These are phyloP conservation scores for Hydropsyche betteni DNA, from an alignment of 2,888 invertebrate genomes.

Conservation along the genomic window DNA sequence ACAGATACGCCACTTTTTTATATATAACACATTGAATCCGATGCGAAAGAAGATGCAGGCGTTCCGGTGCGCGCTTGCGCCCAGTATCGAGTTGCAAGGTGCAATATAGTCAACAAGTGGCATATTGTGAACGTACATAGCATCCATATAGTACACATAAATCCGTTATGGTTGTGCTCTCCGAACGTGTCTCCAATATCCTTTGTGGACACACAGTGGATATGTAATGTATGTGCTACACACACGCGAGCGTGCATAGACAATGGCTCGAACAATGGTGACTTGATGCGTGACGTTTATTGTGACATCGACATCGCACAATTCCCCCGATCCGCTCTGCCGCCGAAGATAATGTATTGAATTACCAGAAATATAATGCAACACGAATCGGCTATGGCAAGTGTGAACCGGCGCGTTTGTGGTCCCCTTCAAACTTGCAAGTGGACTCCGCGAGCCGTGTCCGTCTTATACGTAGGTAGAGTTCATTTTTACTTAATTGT, in stretches of 20 bases:
- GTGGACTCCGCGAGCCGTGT: no score
- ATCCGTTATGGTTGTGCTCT: slow-evolving; percentile 40
- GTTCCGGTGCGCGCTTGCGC: background rate
- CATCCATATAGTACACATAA: no score
- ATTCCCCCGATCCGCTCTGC: slow-evolving; percentile 38
- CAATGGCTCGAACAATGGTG: slow-evolving; percentile 37
- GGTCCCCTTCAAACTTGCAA: no score
- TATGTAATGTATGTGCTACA: no score
- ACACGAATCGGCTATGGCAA: background rate
- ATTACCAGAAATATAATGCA: slow-evolving; percentile 37
- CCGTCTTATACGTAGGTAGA: no score
- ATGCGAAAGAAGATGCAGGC: background rate
- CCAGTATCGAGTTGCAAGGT: slow-evolving; percentile 36
- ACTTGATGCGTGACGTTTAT: slow-evolving; percentile 41
- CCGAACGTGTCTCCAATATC: slow-evolving; percentile 39
- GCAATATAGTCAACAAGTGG: slow-evolving; percentile 39
- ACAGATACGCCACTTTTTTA: background rate
- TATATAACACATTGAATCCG: background rate
- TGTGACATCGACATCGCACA: slow-evolving; percentile 38
- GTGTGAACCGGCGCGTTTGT: no score
- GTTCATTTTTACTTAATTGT: no score
- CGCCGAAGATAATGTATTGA: slow-evolving; percentile 27
- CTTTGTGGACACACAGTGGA: slow-evolving; percentile 20
- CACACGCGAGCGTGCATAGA: slow-evolving; percentile 10
- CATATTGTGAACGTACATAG: slow-evolving; percentile 26